Evolutionary conservation across 1,140 invertebrate species (phyloP).

Genomic region (Holcopasites calliopsidis): DNA sequence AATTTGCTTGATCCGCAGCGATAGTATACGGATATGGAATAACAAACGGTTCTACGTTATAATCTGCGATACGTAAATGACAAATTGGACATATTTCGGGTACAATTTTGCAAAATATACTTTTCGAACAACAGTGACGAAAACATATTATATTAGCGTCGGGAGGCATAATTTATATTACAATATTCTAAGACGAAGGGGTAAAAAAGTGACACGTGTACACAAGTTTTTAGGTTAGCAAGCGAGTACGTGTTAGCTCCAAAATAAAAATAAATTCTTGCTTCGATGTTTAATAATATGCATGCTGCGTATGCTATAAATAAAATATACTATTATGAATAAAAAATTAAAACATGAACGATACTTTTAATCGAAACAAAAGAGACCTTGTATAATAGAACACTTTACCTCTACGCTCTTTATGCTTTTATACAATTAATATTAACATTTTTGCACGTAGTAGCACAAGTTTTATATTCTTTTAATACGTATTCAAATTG

Average conservation of each 20-base stretch:
- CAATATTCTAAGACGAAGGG: no score
- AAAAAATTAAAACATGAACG: neutral
- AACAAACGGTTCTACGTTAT: constrained; percentile 67
- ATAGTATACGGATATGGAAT: constrained; percentile 73
- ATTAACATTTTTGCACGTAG: no score
- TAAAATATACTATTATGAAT: neutral
- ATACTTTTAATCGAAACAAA: neutral
- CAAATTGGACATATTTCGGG: constrained; percentile 73
- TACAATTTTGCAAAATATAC: constrained; percentile 72
- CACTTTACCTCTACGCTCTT: neutral
- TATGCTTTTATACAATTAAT: no score
- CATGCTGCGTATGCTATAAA: neutral
- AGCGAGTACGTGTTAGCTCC: no score
- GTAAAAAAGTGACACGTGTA: neutral
- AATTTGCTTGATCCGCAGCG: constrained; percentile 61
- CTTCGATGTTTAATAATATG: no score
- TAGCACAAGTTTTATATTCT: no score
- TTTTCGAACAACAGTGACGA: constrained; percentile 68
- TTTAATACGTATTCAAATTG: no score
- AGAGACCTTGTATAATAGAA: neutral
- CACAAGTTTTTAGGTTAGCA: neutral
- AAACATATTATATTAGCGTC: constrained; percentile 71
- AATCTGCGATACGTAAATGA: constrained; percentile 49
- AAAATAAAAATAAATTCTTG: no score
- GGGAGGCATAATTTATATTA: constrained; percentile 34